Evolutionary conservation across 92 coral and sea anemone species (phyloP).

Genomic region (Blastomussa wellsi): DNA sequence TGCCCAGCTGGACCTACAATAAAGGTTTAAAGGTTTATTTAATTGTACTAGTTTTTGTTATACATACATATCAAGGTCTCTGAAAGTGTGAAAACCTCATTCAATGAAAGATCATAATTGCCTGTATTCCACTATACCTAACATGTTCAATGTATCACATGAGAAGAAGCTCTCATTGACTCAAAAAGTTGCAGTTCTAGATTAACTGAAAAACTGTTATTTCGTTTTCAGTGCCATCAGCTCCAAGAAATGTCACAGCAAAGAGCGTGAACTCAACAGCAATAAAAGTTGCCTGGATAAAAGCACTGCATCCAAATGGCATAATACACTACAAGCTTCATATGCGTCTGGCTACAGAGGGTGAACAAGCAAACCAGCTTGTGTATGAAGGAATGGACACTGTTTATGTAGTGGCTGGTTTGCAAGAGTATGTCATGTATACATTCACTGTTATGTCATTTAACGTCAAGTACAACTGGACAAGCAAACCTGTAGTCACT

Average conservation of each 20-base stretch:
- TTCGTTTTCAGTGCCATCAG: slow-evolving; percentile 59
- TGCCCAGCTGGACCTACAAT: too few relatives aligned
- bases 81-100: too few relatives aligned
- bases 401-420: slow-evolving; percentile 42
- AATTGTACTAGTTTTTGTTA: too few relatives aligned
- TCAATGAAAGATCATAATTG: too few relatives aligned
- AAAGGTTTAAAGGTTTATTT: too few relatives aligned
- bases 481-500: slow-evolving; percentile 42
- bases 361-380: neutral
- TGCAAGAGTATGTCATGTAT: slow-evolving; percentile 57
- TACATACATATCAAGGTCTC: too few relatives aligned
- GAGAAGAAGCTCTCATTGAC: too few relatives aligned
- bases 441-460: slow-evolving; percentile 61
- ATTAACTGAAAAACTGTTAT: neutral
- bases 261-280: slow-evolving; percentile 64
- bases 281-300: slow-evolving; percentile 53
- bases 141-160: too few relatives aligned
- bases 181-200: neutral
- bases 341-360: slow-evolving; percentile 27
- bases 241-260: slow-evolving; percentile 71
- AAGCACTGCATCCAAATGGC: slow-evolving; percentile 68
- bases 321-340: slow-evolving; percentile 50
- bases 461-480: slow-evolving; percentile 46
- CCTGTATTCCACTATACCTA: too few relatives aligned
- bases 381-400: slow-evolving; percentile 53